phyloP scores from a whole-genome alignment of 1,140 invertebrate species.

The Trichonephila inaurata region DNA sequence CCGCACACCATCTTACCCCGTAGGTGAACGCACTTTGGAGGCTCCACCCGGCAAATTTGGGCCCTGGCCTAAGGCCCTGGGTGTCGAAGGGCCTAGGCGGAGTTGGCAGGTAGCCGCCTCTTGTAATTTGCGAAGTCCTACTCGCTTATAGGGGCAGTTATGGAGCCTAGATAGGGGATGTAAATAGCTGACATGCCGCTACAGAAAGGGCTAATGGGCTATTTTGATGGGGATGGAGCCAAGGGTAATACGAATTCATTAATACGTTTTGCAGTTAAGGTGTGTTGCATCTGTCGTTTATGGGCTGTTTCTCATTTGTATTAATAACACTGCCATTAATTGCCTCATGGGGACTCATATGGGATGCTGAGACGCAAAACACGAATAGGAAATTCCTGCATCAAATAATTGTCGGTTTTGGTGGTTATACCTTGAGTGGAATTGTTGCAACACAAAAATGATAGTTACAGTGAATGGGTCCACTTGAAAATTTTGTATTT shows the following conservation, averaged over 20 bases:
- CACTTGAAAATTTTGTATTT: too few species aligned
- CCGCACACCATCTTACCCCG: neutral
- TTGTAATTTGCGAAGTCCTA: slow-evolving; percentile 47
- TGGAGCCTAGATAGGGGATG: neutral
- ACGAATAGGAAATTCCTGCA: neutral
- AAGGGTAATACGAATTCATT: slow-evolving; percentile 22
- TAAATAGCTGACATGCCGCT: slow-evolving; percentile 30
- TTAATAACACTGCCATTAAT: slow-evolving; percentile 1
- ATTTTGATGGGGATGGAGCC: neutral
- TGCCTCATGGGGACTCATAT: neutral
- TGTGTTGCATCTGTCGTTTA: neutral
- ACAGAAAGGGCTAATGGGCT: slow-evolving; percentile 28
- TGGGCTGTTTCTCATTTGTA: neutral
- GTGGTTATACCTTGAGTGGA: too few species aligned
- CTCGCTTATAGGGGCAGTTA: neutral
- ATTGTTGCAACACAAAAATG: too few species aligned
- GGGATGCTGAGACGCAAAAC: neutral
- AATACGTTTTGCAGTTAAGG: slow-evolving; percentile 29
- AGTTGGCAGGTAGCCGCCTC: slow-evolving; percentile 35
- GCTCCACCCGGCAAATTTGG: slow-evolving; percentile 67
- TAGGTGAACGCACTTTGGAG: slow-evolving; percentile 49
- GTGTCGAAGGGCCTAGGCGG: slow-evolving; percentile 60
- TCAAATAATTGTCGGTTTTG: neutral
- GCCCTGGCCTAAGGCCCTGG: slow-evolving; percentile 40
- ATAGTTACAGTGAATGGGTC: too few species aligned